A percentile compares a stretch with the other conserved stretches of the same genome.
These are phyloP conservation scores for Diploscapter pachys DNA, from an alignment of 1,140 invertebrate species.

Conservation along the genomic window DNA sequence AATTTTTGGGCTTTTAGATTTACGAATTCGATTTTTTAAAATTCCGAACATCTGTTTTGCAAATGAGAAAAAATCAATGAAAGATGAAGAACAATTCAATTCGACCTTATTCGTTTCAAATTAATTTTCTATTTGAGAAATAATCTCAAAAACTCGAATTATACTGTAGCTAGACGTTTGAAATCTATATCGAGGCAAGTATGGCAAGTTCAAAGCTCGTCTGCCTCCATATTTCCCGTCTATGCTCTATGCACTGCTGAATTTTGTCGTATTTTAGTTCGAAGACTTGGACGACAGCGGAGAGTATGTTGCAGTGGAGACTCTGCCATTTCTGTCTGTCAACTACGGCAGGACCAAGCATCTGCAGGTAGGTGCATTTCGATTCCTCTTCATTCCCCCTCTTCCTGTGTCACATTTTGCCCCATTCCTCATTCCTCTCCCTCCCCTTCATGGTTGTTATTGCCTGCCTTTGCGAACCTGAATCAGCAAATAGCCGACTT, in stretches of 20 bases:
- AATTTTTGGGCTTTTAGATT: too few relatives aligned
- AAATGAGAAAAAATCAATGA: too few relatives aligned
- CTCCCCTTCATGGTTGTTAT: neutral
- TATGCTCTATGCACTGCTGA: neutral
- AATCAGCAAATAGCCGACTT: neutral
- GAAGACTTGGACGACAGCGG: constrained; percentile 16
- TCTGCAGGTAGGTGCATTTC: constrained; percentile 3
- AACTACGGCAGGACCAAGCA: constrained; percentile 10
- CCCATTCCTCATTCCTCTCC: neutral
- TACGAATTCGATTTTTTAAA: too few relatives aligned
- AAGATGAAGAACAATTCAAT: too few relatives aligned
- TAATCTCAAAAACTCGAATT: too few relatives aligned
- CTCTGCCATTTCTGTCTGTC: constrained; percentile 5
- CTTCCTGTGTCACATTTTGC: neutral
- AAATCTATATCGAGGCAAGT: too few relatives aligned
- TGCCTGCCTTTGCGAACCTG: neutral
- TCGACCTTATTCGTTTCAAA: too few relatives aligned
- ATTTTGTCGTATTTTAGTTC: constrained; percentile 10
- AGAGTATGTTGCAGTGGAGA: constrained; percentile 29
- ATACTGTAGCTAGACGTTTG: too few relatives aligned
- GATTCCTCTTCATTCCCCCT: neutral
- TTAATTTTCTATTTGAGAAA: too few relatives aligned
- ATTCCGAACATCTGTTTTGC: too few relatives aligned
- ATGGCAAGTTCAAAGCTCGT: too few relatives aligned
- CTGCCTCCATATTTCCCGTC: too few relatives aligned